phyloP scores from a whole-genome alignment of 2,888 invertebrate species.

The Drosophila falleni region DNA sequence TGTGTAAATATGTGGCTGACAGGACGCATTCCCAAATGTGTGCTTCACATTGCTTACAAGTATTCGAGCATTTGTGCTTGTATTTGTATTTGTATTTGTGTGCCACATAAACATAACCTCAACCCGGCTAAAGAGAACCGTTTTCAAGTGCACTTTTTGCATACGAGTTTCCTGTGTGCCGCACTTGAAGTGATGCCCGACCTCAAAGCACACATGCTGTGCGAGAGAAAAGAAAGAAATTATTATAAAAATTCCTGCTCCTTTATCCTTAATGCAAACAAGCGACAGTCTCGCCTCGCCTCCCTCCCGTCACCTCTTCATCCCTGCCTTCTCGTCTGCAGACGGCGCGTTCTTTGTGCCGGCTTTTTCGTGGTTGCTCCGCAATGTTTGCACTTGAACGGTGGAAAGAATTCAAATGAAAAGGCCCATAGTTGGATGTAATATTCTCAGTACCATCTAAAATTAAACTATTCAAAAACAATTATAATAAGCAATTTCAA shows the following conservation, averaged over 20 bases:
- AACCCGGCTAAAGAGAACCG: conserved; percentile 39
- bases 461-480: neutral
- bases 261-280: conserved; percentile 49
- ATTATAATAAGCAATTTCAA: too few relatives aligned
- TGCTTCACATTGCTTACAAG: conserved; percentile 55
- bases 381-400: conserved; percentile 26
- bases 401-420: conserved; percentile 10
- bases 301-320: neutral
- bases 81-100: conserved; percentile 40
- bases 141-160: conserved; percentile 77
- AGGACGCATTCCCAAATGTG: conserved; percentile 57
- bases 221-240: conserved; percentile 35
- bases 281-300: conserved; percentile 26
- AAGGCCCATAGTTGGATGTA: neutral
- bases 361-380: conserved; percentile 17
- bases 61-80: conserved; percentile 28
- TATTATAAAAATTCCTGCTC: conserved; percentile 43
- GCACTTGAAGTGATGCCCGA: conserved; percentile 57
- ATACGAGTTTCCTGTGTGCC: conserved; percentile 52
- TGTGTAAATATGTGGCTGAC: conserved; percentile 68
- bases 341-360: conserved; percentile 30
- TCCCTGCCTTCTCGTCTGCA: conserved; percentile 5
- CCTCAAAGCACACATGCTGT: conserved; percentile 44
- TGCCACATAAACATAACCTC: conserved; percentile 70
- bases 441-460: neutral